Evolutionary conservation across 2,797 vertebrate genomes (phyloP).

Genomic region (Anguilla megastoma): DNA sequence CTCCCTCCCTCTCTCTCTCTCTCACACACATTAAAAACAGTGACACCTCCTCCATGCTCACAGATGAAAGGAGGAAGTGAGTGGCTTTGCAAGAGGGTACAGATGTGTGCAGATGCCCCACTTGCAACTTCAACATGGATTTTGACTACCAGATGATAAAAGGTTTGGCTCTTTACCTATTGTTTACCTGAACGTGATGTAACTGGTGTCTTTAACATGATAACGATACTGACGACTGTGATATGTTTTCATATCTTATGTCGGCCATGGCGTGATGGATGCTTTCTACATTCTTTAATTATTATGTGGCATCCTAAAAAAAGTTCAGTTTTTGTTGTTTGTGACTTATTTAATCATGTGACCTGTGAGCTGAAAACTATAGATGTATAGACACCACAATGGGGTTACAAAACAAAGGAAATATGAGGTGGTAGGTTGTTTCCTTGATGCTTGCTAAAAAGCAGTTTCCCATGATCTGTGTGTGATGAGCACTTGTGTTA

Average conservation of each 20-base stretch:
- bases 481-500: neutral
- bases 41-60: constrained; percentile 22
- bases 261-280: neutral
- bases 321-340: neutral
- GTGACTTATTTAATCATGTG: neutral
- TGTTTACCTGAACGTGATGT: neutral
- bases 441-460: too few relatives aligned
- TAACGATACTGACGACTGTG: neutral
- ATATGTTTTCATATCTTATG: neutral
- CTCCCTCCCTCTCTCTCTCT: constrained; percentile 25
- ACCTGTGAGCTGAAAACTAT: neutral
- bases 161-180: constrained; percentile 43
- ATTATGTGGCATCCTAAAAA: neutral
- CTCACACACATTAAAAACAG: constrained; percentile 14
- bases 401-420: neutral
- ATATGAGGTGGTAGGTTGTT: neutral
- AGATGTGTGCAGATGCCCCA: constrained; percentile 9
- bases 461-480: neutral
- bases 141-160: constrained; percentile 51
- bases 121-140: constrained; percentile 48
- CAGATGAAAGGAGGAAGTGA: constrained; percentile 29
- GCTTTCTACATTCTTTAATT: neutral
- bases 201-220: neutral
- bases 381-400: neutral
- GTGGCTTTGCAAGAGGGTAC: constrained; percentile 22